phyloP scores from a whole-genome alignment of 2,797 vertebrate genomes.

The Pangasius mekongensis region DNA sequence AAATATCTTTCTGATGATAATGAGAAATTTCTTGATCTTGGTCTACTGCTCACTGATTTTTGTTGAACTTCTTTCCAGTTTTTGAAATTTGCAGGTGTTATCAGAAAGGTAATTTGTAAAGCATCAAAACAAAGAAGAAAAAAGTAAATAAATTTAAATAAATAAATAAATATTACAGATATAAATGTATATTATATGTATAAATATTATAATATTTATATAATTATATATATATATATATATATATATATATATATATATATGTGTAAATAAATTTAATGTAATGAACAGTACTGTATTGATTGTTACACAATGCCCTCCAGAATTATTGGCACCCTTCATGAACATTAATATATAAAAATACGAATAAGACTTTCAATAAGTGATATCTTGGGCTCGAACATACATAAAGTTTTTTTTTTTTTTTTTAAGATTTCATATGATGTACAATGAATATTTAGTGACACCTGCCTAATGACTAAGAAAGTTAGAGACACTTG shows the following conservation, averaged over 20 bases:
- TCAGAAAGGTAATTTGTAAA: conserved; percentile 15
- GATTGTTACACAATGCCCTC: background rate
- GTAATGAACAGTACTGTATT: background rate
- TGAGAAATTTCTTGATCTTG: conserved; percentile 83
- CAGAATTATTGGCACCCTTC: background rate
- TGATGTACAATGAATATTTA: background rate
- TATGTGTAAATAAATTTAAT: background rate
- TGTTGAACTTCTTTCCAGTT: conserved; percentile 60
- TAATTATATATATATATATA: too few species aligned
- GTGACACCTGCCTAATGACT: background rate
- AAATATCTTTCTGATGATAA: conserved; percentile 83
- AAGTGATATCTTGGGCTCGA: background rate
- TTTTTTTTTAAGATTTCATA: too few species aligned
- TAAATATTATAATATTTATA: too few species aligned
- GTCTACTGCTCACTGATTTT: conserved; percentile 70
- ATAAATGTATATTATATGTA: background rate
- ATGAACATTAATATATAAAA: background rate
- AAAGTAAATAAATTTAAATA: background rate
- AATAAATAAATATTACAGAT: background rate
- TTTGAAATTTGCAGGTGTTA: background rate
- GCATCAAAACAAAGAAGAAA: conserved; percentile 48
- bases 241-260: background rate
- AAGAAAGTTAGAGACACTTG: background rate
- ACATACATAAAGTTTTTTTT: background rate
- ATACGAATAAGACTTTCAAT: too few species aligned